phyloP scores from a whole-genome alignment of 2,797 vertebrate genomes.

The Pangasius larnaudii region DNA sequence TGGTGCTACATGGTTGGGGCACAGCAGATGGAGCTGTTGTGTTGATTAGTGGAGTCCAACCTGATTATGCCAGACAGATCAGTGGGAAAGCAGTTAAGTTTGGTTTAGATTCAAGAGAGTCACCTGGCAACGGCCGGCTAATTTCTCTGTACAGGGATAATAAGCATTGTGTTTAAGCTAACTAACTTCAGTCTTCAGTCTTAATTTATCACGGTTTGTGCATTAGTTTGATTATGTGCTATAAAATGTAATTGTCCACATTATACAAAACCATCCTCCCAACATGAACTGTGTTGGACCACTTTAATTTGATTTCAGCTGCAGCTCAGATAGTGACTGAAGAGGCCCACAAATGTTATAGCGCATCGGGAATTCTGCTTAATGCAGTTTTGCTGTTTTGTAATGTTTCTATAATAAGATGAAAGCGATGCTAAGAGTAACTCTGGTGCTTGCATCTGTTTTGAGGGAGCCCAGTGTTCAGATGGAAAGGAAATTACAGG shows the following conservation, averaged over 20 bases:
- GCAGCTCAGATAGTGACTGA: not conserved
- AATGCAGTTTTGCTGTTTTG: slow-evolving; percentile 1
- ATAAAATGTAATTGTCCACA: slow-evolving; percentile 28
- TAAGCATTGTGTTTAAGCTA: slow-evolving; percentile 25
- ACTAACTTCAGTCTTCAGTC: slow-evolving; percentile 23
- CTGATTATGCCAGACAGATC: slow-evolving; percentile 48
- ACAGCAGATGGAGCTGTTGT: slow-evolving; percentile 62
- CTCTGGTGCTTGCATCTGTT: slow-evolving; percentile 63
- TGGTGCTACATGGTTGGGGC: slow-evolving; percentile 51
- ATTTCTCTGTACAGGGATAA: not conserved
- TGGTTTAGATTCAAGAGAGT: slow-evolving; percentile 43
- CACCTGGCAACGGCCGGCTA: slow-evolving; percentile 42
- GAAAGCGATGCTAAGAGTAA: slow-evolving; percentile 42
- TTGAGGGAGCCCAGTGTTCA: slow-evolving; percentile 65
- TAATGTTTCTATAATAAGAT: slow-evolving; percentile 9
- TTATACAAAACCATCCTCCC: not conserved
- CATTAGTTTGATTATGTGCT: slow-evolving; percentile 28
- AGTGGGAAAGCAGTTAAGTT: slow-evolving; percentile 44
- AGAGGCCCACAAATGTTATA: not conserved
- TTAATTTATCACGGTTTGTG: slow-evolving; percentile 27
- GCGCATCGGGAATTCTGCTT: not conserved
- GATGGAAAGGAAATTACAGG: slow-evolving; percentile 76
- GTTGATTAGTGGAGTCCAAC: slow-evolving; percentile 56
- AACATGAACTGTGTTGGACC: not conserved
- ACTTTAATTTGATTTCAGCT: slow-evolving; percentile 13